Evolutionary conservation across 2,797 vertebrate species (phyloP), one percentile per base, ranked within the genome.

Genomic region (Pseudotriccus pelzelni): DNA sequence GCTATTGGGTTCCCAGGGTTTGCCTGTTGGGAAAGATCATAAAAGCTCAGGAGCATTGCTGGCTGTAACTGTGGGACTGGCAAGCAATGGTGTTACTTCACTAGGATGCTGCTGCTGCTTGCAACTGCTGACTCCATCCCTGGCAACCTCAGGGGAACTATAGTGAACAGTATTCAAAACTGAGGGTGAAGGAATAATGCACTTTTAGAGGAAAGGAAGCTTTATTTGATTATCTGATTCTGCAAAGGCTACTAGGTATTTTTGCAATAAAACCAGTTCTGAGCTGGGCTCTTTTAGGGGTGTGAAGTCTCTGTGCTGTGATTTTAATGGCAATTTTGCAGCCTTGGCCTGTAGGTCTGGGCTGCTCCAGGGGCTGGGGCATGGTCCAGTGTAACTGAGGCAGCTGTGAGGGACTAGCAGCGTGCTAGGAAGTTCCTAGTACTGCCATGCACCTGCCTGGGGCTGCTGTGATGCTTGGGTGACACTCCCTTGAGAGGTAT

Each of bases 211-310:
- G 50, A 85, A 88, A 59, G 13, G 9, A 3, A 3, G 2, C 44
- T 76, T 43, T 37, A 27, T 12, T 37, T 84, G 17, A 3, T 32
- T 36, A 13, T 7, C 6, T 41, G 17, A 12, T 25, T 52, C 17
- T 80, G 43, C 4, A 47, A 44, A 55, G 44, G 8, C 19, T 63
- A 2, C 0, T 0, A 12, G n/a, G 11, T 63, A 5, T 20, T 3
- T 1, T 8, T 55, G 15, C 7, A 36, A 27, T 2, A 4, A 81
- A 34, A 7, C 3, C 0, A 1, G 30, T 58, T 76, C 43, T 53
- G 9, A 67, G 30, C n/a, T 36, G 21, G 24, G 4, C 13, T 32
- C 6, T 15, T 27, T 37, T 25, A 14, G 22, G 22, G 4, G 10
- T 36, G 24, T 13, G 16, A 49, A 37, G 30, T 27, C 34, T 44